These are phyloP conservation scores for Bambusicola thoracicus DNA, from an alignment of 2,113 vertebrate species.

Conservation along the genomic window DNA sequence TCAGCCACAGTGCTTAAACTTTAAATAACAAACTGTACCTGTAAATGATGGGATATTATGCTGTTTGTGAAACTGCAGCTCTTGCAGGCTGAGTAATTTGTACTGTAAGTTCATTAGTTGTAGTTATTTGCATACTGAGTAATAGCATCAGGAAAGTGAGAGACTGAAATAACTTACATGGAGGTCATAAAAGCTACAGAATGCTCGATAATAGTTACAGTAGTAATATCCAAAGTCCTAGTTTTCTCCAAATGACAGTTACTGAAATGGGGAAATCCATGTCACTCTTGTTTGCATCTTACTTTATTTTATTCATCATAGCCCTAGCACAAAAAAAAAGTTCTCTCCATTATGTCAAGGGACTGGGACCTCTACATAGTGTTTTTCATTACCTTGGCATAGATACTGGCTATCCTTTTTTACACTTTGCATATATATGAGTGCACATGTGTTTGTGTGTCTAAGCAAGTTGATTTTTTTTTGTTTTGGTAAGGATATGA, in stretches of 20 bases:
- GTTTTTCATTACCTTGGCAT: not conserved
- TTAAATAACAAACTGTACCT: slow-evolving; percentile 30
- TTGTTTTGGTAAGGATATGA: not conserved
- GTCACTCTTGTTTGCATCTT: not conserved
- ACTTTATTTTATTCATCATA: not conserved
- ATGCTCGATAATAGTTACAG: not conserved
- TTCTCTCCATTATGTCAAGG: not conserved
- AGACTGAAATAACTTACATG: not conserved
- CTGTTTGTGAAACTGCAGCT: slow-evolving; percentile 1
- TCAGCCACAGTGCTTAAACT: not conserved
- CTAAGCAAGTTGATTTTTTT: not conserved
- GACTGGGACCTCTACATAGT: not conserved
- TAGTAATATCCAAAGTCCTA: not conserved
- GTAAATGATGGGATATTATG: not conserved
- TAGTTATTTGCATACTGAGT: slow-evolving; percentile 10
- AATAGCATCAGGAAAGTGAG: not conserved
- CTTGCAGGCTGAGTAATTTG: not conserved
- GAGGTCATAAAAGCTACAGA: not conserved
- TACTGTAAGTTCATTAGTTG: not conserved
- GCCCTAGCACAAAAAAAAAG: not conserved
- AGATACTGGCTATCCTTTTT: not conserved
- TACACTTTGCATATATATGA: not conserved
- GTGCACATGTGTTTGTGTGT: too few species aligned
- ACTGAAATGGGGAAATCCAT: not conserved
- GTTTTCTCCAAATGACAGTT: not conserved